These are phyloP conservation scores for Holothuria scabra DNA, from an alignment of 53 echinoderm and acorn worm species.

Conservation along the genomic window DNA sequence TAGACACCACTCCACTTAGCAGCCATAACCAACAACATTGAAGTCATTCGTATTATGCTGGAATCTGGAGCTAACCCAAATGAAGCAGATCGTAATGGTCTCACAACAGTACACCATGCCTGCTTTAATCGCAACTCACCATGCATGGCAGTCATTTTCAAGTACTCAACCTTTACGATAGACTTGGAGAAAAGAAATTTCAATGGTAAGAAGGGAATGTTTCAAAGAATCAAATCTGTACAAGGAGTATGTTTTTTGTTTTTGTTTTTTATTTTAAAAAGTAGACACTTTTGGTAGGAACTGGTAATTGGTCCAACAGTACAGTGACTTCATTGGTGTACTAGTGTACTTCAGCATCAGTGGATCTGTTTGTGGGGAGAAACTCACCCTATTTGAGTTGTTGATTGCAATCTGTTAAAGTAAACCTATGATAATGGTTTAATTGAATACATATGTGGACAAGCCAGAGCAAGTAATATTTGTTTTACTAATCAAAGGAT, in stretches of 20 bases:
- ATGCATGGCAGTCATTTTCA: slow-evolving; percentile 73
- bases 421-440: not conserved
- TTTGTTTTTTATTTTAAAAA: no score
- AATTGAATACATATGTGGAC: not conserved
- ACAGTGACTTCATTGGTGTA: no score
- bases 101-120: slow-evolving; percentile 89
- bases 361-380: no score
- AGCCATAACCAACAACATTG: slow-evolving; percentile 81
- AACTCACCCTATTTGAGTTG: no score
- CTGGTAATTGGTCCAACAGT: no score
- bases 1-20: slow-evolving; percentile 95
- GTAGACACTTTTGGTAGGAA: no score
- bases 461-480: not conserved
- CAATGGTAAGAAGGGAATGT: slow-evolving; percentile 60
- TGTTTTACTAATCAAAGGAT: no score
- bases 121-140: slow-evolving; percentile 66
- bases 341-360: no score
- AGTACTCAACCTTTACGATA: slow-evolving; percentile 57
- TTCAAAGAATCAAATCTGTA: not conserved
- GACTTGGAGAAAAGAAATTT: slow-evolving; percentile 81
- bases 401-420: no score
- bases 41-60: slow-evolving; percentile 69
- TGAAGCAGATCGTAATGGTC: slow-evolving; percentile 90
- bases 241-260: no score
- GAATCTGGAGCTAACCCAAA: slow-evolving; percentile 83